phyloP scores from a whole-genome alignment of 2,797 vertebrate genomes.

The Molossus molossus region DNA sequence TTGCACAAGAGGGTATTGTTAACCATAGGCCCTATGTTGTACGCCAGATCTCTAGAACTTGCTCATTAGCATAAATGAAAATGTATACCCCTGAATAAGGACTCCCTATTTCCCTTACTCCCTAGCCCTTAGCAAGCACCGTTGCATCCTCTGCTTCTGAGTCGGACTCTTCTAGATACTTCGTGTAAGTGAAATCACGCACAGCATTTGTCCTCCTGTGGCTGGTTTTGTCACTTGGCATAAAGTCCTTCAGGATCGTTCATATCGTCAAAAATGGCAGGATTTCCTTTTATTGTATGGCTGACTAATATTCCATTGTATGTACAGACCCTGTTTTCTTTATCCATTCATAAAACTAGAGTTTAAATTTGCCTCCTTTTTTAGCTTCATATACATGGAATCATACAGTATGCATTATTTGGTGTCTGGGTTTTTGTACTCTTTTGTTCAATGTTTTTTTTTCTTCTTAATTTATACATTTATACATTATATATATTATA shows the following conservation, averaged over 20 bases:
- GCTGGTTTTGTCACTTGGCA: not conserved
- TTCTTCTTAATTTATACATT: not conserved
- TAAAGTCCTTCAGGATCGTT: not conserved
- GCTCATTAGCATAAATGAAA: not conserved
- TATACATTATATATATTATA: not conserved
- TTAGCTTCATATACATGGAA: not conserved
- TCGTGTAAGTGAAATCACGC: not conserved
- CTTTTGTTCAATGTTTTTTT: not conserved
- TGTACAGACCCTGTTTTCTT: not conserved
- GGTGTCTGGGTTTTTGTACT: constrained; percentile 6
- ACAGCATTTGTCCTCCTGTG: not conserved
- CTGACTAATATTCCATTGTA: not conserved
- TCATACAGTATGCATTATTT: not conserved
- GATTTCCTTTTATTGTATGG: not conserved
- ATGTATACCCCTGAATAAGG: not conserved
- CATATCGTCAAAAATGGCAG: not conserved
- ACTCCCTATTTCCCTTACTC: not conserved
- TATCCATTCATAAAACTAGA: not conserved
- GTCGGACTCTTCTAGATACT: too few relatives aligned
- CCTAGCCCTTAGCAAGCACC: not conserved
- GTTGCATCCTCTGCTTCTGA: not conserved
- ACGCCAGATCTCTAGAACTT: not conserved
- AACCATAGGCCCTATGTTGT: not conserved
- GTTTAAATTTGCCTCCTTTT: not conserved
- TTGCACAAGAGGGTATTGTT: not conserved